A percentile compares a stretch with the other conserved stretches of the same genome.
Conservation (phyloP, 2,113 vertebrate genomes). For the Myodes glareolus region DNA sequence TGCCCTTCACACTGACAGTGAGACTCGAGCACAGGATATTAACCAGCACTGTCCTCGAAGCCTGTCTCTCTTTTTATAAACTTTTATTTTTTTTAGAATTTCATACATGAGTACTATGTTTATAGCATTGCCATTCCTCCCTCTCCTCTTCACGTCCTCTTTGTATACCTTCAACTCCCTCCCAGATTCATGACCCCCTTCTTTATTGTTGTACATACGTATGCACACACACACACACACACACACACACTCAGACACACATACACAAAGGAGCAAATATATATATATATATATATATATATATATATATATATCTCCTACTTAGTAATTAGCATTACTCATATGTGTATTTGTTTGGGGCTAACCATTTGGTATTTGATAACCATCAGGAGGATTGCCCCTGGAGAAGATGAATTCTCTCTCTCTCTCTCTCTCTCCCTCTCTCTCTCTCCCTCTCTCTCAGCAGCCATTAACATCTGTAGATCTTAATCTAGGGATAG, state of each 20-base stretch:
- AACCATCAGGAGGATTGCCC: not conserved
- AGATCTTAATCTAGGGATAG: not conserved
- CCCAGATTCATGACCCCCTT: not conserved
- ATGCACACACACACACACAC: not conserved
- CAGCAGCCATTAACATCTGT: not conserved
- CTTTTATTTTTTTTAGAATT: not conserved
- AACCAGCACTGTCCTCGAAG: not conserved
- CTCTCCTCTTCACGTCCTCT: not conserved
- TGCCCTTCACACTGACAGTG: not conserved
- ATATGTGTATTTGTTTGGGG: not conserved
- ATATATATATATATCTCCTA: not conserved
- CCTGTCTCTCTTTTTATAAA: not conserved
- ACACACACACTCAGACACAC: not conserved
- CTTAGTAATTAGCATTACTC: not conserved
- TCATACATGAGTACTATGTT: not conserved
- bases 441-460: not conserved
- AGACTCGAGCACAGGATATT: not conserved
- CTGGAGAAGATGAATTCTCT: not conserved
- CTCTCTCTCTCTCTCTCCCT: not conserved
- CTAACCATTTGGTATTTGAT: not conserved
- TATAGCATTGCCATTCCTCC: not conserved
- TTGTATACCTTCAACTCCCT: not conserved
- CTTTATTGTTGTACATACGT: not conserved
- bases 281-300: not conserved
- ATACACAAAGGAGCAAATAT: not conserved